phyloP scores from a whole-genome alignment of 2,113 vertebrate species.

The Clarias batrachus region DNA sequence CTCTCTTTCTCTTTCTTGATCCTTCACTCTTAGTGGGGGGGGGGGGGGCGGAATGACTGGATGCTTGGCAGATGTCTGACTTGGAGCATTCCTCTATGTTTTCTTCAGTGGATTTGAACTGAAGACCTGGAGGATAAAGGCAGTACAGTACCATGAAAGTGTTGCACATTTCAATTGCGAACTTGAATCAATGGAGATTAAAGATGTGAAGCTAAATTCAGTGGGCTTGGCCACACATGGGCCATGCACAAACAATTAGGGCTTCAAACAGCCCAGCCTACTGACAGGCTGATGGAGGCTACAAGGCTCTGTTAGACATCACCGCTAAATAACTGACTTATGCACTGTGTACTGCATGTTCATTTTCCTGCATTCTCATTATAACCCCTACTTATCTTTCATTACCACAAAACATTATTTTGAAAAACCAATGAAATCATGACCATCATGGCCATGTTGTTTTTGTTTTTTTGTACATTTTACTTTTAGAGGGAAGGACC shows the following conservation, averaged over 20 bases:
- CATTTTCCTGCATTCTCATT: constrained; percentile 29
- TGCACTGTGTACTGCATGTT: constrained; percentile 24
- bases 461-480: too few species aligned
- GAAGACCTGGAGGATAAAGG: constrained; percentile 63
- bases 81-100: constrained; percentile 61
- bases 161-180: constrained; percentile 61
- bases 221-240: constrained; percentile 52
- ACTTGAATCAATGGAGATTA: constrained; percentile 64
- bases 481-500: too few species aligned
- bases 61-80: constrained; percentile 61
- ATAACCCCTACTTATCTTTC: neutral
- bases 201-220: constrained; percentile 61
- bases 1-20: constrained; percentile 10
- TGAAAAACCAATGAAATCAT: constrained; percentile 8
- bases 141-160: constrained; percentile 53
- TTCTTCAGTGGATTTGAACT: constrained; percentile 61
- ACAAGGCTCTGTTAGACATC: constrained; percentile 27
- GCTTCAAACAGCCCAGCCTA: constrained; percentile 56
- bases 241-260: constrained; percentile 55
- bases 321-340: constrained; percentile 22
- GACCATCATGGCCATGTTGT: too few species aligned
- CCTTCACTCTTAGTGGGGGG: constrained; percentile 39
- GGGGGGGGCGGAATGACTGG: constrained; percentile 30
- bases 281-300: constrained; percentile 41
- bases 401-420: neutral